Evolutionary conservation across 2,113 vertebrate species (phyloP), one percentile per base, ranked within the genome.

Genomic region (Microcebus ravelobensis): DNA sequence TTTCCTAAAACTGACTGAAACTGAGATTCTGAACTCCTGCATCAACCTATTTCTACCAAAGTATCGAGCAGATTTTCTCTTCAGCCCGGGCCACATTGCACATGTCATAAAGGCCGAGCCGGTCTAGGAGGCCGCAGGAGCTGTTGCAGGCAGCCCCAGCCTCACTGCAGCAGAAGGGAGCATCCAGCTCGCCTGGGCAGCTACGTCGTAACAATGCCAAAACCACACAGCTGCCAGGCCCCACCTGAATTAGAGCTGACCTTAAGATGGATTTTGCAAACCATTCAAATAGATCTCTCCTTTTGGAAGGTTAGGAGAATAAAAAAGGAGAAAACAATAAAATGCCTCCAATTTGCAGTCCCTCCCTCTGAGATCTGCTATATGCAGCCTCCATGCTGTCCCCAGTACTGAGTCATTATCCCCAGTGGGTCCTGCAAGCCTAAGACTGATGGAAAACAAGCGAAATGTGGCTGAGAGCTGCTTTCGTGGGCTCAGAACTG

Each of bases 251-350:
- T 90, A 98, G 70, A 96, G 87, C 84, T 97, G 96, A 98, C 97
- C 96, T 97, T 98, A 97, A 97, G 90, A 96, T 95, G 94, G 80
- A 96, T 97, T 98, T 93, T 97, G 70, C 93, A 97, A 97, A 91
- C 65, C 52, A 92, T 95, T 97, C 87, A 93, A 90, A 96, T 86
- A 96, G 95, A 97, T 93, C 65, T 96, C 74, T 95, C 87, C 59
- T 92, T 96, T 79, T 96, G 95, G 90, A 96, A 95, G 96, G 45
- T 96, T 96, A 94, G 95, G 94, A 96, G 90, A 85, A 68, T 89
- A 17, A 91, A 93, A 95, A 89, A 95, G 59, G 23, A 94, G 77
- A 94, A 94, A 95, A 94, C 91, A 96, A 96, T 94, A 96, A 96
- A 96, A 94, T 36, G 73, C 39, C 36, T 97, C 88, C 77, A 95